phyloP scores from a whole-genome alignment of 2,888 invertebrate genomes.

The Adelphocoris suturalis region DNA sequence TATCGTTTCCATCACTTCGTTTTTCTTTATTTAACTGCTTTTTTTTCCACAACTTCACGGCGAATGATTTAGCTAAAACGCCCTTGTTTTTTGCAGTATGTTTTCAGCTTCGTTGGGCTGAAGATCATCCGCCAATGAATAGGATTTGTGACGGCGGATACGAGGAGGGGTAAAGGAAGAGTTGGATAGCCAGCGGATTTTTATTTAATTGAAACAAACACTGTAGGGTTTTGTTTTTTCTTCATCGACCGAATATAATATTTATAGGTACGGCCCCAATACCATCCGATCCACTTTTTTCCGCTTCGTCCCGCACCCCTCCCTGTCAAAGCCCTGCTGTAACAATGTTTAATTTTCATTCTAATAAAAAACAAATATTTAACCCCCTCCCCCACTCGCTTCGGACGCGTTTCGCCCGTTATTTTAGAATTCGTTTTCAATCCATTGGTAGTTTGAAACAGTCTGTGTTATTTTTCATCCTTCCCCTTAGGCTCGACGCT shows the following conservation, averaged over 20 bases:
- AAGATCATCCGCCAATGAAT: slow-evolving; percentile 40
- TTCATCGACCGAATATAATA: slow-evolving; percentile 57
- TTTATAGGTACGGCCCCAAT: slow-evolving; percentile 37
- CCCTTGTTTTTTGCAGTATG: no score
- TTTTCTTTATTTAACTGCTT: no score
- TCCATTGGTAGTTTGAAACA: slow-evolving; percentile 43
- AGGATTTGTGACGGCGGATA: background rate
- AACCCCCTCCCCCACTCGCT: slow-evolving; percentile 15
- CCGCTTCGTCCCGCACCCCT: slow-evolving; percentile 76
- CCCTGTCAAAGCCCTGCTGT: slow-evolving; percentile 39
- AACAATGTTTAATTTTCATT: slow-evolving; percentile 71
- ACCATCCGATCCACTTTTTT: slow-evolving; percentile 28
- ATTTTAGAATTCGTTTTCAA: slow-evolving; percentile 9
- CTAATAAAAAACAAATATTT: slow-evolving; percentile 70
- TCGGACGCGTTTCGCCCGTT: background rate
- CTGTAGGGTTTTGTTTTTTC: slow-evolving; percentile 39
- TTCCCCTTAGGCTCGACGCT: background rate
- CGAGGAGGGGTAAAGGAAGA: background rate
- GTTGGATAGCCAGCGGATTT: slow-evolving; percentile 33
- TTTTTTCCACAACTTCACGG: no score
- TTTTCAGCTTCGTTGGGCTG: background rate
- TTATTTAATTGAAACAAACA: slow-evolving; percentile 67
- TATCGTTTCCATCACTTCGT: no score
- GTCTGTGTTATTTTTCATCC: slow-evolving; percentile 21
- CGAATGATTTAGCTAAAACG: no score